Percentiles rank a stretch among this genome's conserved stretches.
These are phyloP conservation scores for Oxygymnocypris stewartii DNA, from an alignment of 2,113 vertebrate species.

Conservation along the genomic window DNA sequence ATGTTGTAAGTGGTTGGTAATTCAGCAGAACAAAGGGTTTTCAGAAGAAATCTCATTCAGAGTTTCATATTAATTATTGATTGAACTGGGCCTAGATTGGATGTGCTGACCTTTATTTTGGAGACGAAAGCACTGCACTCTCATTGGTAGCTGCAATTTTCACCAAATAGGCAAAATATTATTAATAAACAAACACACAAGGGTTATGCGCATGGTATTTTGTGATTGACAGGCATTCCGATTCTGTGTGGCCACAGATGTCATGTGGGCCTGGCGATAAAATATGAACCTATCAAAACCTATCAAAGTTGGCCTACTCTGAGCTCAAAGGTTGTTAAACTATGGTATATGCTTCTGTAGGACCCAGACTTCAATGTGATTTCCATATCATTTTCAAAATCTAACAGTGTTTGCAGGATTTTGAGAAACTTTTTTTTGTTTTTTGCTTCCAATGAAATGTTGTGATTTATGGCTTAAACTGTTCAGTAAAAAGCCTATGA, in stretches of 20 bases:
- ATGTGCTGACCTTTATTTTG: background rate
- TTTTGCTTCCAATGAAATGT: background rate
- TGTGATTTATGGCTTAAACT: background rate
- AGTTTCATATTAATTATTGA: background rate
- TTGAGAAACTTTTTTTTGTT: background rate
- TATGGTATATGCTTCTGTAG: background rate
- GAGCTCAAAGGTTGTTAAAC: background rate
- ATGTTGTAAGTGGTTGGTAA: background rate
- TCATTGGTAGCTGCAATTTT: background rate
- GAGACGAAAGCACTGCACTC: background rate
- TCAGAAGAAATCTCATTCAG: background rate
- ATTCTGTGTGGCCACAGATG: background rate
- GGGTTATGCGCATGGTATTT: background rate
- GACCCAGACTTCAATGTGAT: background rate
- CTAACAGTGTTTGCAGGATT: background rate
- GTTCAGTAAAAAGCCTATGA: background rate
- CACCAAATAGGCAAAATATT: background rate
- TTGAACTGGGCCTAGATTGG: background rate
- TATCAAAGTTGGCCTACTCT: background rate
- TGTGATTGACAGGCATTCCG: slow-evolving; percentile 4
- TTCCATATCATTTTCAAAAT: background rate
- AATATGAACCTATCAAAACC: background rate
- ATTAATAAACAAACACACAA: background rate
- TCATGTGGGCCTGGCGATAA: background rate
- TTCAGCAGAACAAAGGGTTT: background rate